A percentile compares a stretch with the other conserved stretches of the same genome.
Evolutionary conservation across 1,140 invertebrate species (phyloP).

Genomic region (Holotrichia oblita): DNA sequence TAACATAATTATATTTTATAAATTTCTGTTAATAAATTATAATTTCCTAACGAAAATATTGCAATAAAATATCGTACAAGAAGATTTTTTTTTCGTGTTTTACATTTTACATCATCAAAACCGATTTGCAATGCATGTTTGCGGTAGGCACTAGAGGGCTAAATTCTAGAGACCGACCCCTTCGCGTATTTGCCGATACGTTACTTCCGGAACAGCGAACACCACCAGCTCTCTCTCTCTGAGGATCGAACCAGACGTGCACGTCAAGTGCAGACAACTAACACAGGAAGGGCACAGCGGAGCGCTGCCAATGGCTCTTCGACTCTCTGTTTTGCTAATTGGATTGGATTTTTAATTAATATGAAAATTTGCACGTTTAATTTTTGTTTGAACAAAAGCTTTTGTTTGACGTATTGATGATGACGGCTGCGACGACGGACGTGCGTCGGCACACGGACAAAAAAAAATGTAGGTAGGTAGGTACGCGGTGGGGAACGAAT

Average conservation of each 20-base stretch:
- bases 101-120: background rate
- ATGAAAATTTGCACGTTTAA: constrained; percentile 57
- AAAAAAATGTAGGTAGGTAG: background rate
- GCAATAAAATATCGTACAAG: background rate
- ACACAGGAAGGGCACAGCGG: constrained; percentile 21
- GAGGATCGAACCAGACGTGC: constrained; percentile 58
- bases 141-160: constrained; percentile 6
- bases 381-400: constrained; percentile 45
- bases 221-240: constrained; percentile 40
- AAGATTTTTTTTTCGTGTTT: background rate
- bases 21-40: too few species aligned
- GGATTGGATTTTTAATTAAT: constrained; percentile 62
- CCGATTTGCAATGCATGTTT: constrained; percentile 21
- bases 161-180: constrained; percentile 42
- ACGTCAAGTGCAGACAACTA: constrained; percentile 58
- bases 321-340: constrained; percentile 57
- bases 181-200: constrained; percentile 47
- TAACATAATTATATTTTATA: background rate
- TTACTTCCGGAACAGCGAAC: constrained; percentile 50
- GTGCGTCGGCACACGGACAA: too few species aligned
- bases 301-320: constrained; percentile 54
- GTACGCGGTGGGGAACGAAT: background rate
- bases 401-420: constrained; percentile 47
- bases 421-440: background rate
- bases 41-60: background rate